phyloP scores from a whole-genome alignment of 2,113 vertebrate genomes.

The Tragelaphus scriptus region DNA sequence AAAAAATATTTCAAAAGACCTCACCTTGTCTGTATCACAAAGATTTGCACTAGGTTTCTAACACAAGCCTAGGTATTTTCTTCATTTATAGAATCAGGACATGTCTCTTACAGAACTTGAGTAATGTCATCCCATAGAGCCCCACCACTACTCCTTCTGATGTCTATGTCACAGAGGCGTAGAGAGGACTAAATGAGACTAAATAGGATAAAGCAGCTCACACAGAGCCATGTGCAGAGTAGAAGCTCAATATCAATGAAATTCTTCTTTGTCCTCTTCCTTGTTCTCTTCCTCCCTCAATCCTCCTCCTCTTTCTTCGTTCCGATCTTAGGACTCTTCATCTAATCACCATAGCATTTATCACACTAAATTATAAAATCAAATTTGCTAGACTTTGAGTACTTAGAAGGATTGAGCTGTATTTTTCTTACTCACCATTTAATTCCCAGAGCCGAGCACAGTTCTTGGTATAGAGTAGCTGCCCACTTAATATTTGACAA shows the following conservation, averaged over 20 bases:
- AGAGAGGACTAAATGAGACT: not conserved
- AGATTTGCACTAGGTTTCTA: not conserved
- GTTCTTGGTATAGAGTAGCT: not conserved
- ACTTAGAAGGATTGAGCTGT: not conserved
- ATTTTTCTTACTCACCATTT: not conserved
- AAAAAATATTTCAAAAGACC: not conserved
- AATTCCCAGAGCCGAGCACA: not conserved
- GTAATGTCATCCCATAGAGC: not conserved
- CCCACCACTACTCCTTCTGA: not conserved
- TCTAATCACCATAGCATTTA: not conserved
- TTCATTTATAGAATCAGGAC: constrained; percentile 40
- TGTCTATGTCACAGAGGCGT: not conserved
- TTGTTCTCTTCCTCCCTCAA: not conserved
- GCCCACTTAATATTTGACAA: not conserved
- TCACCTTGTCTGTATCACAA: not conserved
- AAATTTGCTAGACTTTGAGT: not conserved
- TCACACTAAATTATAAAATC: not conserved
- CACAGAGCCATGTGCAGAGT: not conserved
- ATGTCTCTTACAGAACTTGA: constrained; percentile 3
- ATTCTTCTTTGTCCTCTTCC: not conserved
- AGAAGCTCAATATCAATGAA: not conserved
- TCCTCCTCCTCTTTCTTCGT: not conserved
- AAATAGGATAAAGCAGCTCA: not conserved
- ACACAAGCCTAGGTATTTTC: constrained; percentile 8
- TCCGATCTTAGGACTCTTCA: not conserved